phyloP scores from a whole-genome alignment of 2,797 vertebrate genomes.

The Enteromius radiatus region DNA sequence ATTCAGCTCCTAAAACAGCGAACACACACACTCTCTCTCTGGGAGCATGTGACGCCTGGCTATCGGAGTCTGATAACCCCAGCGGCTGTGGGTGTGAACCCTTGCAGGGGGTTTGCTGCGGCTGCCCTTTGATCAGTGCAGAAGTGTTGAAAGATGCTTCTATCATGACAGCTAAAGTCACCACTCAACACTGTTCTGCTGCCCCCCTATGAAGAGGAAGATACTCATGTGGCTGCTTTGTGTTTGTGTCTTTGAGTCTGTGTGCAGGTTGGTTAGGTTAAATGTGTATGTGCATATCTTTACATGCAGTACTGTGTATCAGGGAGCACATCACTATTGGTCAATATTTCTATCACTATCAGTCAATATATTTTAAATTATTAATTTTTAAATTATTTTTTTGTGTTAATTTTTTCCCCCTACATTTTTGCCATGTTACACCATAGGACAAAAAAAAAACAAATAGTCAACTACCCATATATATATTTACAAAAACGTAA shows the following conservation, averaged over 20 bases:
- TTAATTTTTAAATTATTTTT: too few relatives aligned
- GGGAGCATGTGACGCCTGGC: constrained; percentile 72
- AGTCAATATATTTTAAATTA: background rate
- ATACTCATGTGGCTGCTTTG: too few relatives aligned
- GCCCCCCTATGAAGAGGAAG: constrained; percentile 67
- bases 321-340: background rate
- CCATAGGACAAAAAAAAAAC: too few relatives aligned
- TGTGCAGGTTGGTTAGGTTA: background rate
- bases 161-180: constrained; percentile 48
- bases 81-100: constrained; percentile 72
- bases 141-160: constrained; percentile 53
- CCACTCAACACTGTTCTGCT: constrained; percentile 53
- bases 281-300: background rate
- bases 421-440: too few relatives aligned
- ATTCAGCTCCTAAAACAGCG: background rate
- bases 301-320: background rate
- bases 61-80: constrained; percentile 71
- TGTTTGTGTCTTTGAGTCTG: too few relatives aligned
- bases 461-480: too few relatives aligned
- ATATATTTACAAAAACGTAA: too few relatives aligned
- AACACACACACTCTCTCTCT: constrained; percentile 9
- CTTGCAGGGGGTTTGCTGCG: constrained; percentile 25
- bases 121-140: constrained; percentile 73
- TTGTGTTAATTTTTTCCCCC: too few relatives aligned
- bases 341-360: background rate